Conservation (phyloP, 2,113 vertebrate species). For the Perca fluviatilis region DNA sequence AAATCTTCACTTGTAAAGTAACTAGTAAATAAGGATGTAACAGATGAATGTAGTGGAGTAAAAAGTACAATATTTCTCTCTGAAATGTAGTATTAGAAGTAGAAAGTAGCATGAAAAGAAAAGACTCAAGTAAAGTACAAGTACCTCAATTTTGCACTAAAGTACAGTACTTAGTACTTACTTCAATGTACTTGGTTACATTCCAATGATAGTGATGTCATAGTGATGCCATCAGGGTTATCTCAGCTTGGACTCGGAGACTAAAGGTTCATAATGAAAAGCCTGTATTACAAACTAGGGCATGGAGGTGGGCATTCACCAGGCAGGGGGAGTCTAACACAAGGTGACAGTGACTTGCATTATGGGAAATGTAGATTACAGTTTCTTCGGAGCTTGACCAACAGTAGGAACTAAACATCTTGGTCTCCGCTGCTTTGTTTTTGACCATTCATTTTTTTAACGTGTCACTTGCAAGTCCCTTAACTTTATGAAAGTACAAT, state of each 20-base stretch:
- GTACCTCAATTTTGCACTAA: too few relatives aligned
- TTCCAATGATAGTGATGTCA: neutral
- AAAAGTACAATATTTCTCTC: too few relatives aligned
- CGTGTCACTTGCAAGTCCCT: neutral
- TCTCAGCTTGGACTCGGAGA: neutral
- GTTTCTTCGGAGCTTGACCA: neutral
- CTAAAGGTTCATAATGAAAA: neutral
- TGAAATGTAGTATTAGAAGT: too few relatives aligned
- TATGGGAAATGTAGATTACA: constrained; percentile 4
- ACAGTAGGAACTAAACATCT: neutral
- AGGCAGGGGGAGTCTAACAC: neutral
- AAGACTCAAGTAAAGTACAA: neutral
- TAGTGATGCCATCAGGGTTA: neutral
- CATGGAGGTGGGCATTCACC: neutral
- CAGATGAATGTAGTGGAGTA: too few relatives aligned
- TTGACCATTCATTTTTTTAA: neutral
- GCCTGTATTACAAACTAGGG: neutral
- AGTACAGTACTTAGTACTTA: too few relatives aligned
- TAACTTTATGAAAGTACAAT: neutral
- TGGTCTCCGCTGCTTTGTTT: neutral
- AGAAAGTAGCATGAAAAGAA: too few relatives aligned
- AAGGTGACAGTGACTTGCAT: neutral
- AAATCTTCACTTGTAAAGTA: neutral
- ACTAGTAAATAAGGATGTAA: neutral
- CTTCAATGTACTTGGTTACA: too few relatives aligned